Conservation (phyloP, 2,888 invertebrate species). For the Furcula furcula region DNA sequence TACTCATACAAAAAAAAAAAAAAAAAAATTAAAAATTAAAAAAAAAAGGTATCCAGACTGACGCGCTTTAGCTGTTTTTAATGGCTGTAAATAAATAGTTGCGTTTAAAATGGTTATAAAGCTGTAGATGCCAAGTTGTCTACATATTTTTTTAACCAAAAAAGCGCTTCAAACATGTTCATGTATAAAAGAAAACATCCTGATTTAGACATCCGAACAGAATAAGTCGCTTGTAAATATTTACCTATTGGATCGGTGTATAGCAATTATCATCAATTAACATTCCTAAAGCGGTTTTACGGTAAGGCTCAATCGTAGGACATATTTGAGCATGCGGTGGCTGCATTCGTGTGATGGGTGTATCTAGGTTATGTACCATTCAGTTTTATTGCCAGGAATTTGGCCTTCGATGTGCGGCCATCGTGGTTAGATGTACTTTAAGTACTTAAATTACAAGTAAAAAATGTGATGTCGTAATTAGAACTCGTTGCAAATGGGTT, state of each 20-base stretch:
- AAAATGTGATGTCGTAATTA: constrained; percentile 30
- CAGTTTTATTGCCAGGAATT: constrained; percentile 63
- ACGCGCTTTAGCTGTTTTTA: no score
- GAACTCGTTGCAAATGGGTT: constrained; percentile 25
- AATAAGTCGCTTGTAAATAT: constrained; percentile 14
- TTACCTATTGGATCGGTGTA: constrained; percentile 26
- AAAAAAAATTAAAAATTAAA: no score
- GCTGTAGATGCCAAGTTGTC: no score
- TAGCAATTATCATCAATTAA: constrained; percentile 43
- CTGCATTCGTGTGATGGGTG: constrained; percentile 49
- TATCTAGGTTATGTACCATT: constrained; percentile 66
- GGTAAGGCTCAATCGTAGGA: constrained; percentile 41
- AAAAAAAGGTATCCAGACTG: no score
- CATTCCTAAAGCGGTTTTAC: constrained; percentile 39
- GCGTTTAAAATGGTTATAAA: no score
- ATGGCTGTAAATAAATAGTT: no score
- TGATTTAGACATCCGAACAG: constrained; percentile 5
- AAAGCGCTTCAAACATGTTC: no score
- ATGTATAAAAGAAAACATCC: constrained; percentile 2
- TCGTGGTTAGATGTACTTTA: constrained; percentile 30
- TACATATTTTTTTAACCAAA: no score
- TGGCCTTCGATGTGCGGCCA: constrained; percentile 50
- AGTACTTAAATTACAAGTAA: constrained; percentile 27
- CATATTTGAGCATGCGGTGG: constrained; percentile 44
- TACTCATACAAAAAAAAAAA: no score